A percentile compares a stretch with the other conserved stretches of the same genome.
Evolutionary conservation across 2,797 vertebrate genomes (phyloP).

Genomic region (Myotis vivesi): DNA sequence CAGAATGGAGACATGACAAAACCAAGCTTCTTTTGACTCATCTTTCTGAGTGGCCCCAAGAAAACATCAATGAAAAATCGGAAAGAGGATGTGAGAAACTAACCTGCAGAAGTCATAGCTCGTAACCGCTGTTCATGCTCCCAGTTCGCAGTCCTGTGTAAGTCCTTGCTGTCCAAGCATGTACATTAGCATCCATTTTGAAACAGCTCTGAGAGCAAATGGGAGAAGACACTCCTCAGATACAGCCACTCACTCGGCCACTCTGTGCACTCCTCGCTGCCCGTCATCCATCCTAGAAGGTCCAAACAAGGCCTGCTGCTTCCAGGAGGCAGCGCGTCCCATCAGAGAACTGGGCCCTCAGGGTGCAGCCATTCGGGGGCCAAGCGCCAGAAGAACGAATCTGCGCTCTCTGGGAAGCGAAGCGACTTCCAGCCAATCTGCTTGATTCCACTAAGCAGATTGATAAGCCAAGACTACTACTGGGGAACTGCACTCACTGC

Average conservation of each 20-base stretch:
- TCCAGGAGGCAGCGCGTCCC: not conserved
- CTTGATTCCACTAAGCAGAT: not conserved
- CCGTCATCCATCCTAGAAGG: not conserved
- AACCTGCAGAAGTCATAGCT: not conserved
- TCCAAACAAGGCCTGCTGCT: not conserved
- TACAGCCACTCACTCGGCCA: not conserved
- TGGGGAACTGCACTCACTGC: not conserved
- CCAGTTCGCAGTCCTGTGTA: not conserved
- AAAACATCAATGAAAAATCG: not conserved
- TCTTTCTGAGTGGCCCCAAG: slow-evolving; percentile 18
- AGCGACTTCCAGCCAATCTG: not conserved
- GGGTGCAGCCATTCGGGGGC: not conserved
- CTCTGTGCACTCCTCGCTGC: not conserved
- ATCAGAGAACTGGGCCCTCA: not conserved
- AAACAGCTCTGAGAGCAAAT: slow-evolving; percentile 25
- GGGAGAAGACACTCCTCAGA: not conserved
- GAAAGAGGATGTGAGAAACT: not conserved
- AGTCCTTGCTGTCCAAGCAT: not conserved
- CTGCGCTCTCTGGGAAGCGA: not conserved
- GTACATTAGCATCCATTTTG: slow-evolving; percentile 45
- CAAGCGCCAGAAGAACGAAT: not conserved
- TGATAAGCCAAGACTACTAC: not conserved
- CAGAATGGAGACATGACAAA: not conserved
- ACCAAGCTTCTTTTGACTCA: not conserved
- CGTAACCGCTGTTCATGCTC: not conserved